Base-by-base conservation (phyloP, 2,888 invertebrate genomes). In the Stratiomys singularior region DNA sequence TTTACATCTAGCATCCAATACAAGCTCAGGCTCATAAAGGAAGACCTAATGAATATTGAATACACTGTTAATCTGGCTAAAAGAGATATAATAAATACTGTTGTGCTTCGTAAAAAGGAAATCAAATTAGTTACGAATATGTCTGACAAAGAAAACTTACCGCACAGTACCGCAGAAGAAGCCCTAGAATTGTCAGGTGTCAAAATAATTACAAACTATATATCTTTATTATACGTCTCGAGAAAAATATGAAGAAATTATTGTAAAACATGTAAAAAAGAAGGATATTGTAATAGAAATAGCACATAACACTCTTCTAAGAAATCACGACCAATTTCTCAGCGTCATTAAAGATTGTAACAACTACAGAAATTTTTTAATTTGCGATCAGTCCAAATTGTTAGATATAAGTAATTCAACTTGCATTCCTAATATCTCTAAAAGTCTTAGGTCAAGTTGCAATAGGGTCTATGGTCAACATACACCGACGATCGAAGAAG, bases 31-130 rank as follows among this genome's bases (percentile, higher is more conserved):
- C n/a, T n/a, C n/a, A n/a, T n/a, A n/a, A n/a, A n/a, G n/a, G n/a
- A n/a, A n/a, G n/a, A n/a, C n/a, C n/a, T n/a, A n/a, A n/a, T n/a
- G n/a, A n/a, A n/a, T n/a, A n/a, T n/a, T n/a, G n/a, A n/a, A n/a
- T n/a, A 64, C 27, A 76, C 18, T n/a, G 21, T 74, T 9, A 64
- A 76, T 52, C 77, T 77, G 58, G 74, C 79, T 15, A 79, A 47
- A 76, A 56, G 23, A 44, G 67, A 63, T 13, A 77, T 72, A n/a
- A 44, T 78, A 0, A 78, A 77, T 72, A 64, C 66, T 56, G 67
- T 44, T 9, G 44, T 74, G 46, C 56, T 77, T 21, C 74, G 52
- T 37, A 77, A 66, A 74, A n/a, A 44, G 23, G 78, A 78, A 72
- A 71, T 30, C 67, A 46, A 76, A 67, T 37, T 64, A 64, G 63